Conservation (phyloP, 2,113 vertebrate species). For the Tachysurus vachellii region DNA sequence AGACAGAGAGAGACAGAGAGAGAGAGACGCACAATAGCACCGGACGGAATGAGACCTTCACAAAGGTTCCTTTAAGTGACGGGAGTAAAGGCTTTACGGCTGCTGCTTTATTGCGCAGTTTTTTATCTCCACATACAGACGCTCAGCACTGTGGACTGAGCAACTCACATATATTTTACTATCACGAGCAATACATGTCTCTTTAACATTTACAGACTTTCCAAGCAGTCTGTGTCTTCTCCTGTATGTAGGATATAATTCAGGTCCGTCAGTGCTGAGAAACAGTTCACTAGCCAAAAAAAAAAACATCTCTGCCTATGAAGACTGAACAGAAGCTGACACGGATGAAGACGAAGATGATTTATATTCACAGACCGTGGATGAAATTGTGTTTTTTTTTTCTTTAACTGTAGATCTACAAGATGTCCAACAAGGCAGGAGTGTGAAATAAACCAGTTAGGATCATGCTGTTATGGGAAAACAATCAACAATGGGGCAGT, state of each 20-base stretch:
- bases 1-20: conserved; percentile 48
- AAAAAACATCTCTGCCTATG: too few relatives aligned
- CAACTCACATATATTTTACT: not conserved
- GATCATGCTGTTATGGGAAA: not conserved
- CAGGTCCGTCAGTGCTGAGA: too few relatives aligned
- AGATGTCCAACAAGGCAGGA: not conserved
- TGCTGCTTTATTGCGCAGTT: conserved; percentile 42
- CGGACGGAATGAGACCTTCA: conserved; percentile 43
- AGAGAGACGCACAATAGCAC: conserved; percentile 19
- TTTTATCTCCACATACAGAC: not conserved
- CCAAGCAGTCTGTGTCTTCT: not conserved
- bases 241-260: not conserved
- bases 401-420: not conserved
- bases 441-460: not conserved
- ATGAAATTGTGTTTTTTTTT: not conserved
- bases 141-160: not conserved
- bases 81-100: conserved; percentile 16
- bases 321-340: not conserved
- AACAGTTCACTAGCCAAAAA: too few relatives aligned
- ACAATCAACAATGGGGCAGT: not conserved
- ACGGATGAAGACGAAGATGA: not conserved
- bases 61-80: conserved; percentile 54
- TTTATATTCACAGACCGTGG: too few relatives aligned
- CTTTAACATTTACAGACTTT: not conserved
- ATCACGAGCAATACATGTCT: not conserved